phyloP scores from a whole-genome alignment of 2,888 invertebrate genomes.

The Sthenelais limicola region DNA sequence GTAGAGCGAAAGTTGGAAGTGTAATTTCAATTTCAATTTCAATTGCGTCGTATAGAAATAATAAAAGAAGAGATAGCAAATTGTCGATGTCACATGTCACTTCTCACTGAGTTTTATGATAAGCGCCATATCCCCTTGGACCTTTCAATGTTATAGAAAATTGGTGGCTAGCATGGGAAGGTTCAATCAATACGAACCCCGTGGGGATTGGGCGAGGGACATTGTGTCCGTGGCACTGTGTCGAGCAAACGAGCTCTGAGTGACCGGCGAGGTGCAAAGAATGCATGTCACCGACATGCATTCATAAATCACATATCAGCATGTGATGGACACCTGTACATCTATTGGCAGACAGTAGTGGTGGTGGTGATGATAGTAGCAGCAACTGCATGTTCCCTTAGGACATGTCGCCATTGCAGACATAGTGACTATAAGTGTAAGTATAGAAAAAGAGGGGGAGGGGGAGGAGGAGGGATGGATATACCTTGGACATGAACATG shows the following conservation, averaged over 20 bases:
- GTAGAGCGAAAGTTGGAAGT: constrained; percentile 2
- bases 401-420: too few relatives aligned
- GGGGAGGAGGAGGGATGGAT: too few relatives aligned
- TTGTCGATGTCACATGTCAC: constrained; percentile 12
- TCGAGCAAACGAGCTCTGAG: constrained; percentile 27
- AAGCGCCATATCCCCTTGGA: too few relatives aligned
- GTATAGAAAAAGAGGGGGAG: too few relatives aligned
- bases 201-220: constrained; percentile 10
- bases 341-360: too few relatives aligned
- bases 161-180: constrained; percentile 31
- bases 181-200: constrained; percentile 13
- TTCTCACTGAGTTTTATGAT: constrained; percentile 18
- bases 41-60: too few relatives aligned
- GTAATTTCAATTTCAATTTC: constrained; percentile 26
- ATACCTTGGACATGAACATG: too few relatives aligned
- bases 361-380: too few relatives aligned
- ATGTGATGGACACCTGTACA: constrained; percentile 23
- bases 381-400: too few relatives aligned
- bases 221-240: constrained; percentile 23
- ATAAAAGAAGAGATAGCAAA: too few relatives aligned
- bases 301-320: constrained; percentile 32
- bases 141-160: not conserved
- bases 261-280: constrained; percentile 21
- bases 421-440: too few relatives aligned
- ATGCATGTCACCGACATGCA: constrained; percentile 38